Evolutionary conservation across 1,140 invertebrate genomes (phyloP).

Genomic region (Proctacanthus coquilletti): DNA sequence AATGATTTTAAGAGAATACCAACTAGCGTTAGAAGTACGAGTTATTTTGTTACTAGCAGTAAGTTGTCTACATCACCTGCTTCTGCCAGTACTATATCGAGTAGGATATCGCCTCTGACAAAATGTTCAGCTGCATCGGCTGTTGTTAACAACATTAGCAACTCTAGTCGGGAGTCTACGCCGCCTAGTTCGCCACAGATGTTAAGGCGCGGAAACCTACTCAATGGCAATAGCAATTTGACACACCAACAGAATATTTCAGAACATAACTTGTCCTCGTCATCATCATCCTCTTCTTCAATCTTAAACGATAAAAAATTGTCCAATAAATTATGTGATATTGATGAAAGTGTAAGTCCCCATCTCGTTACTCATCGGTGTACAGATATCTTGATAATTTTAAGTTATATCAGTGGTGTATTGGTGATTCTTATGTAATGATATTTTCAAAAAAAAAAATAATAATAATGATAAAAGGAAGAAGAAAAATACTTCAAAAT

Average conservation of each 20-base stretch:
- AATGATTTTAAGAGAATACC: constrained; percentile 2
- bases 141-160: background rate
- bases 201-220: background rate
- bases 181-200: background rate
- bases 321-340: constrained; percentile 3
- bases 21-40: background rate
- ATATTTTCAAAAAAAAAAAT: too few relatives aligned
- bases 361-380: too few relatives aligned
- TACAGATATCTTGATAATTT: too few relatives aligned
- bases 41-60: background rate
- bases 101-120: too few relatives aligned
- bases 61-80: background rate
- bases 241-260: constrained; percentile 2
- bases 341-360: constrained; percentile 6
- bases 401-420: too few relatives aligned
- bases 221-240: background rate
- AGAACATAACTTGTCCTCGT: too few relatives aligned
- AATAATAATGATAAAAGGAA: too few relatives aligned
- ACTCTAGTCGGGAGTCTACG: background rate
- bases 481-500: too few relatives aligned
- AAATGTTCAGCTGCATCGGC: background rate
- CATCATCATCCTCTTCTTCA: too few relatives aligned
- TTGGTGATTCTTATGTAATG: too few relatives aligned
- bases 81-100: too few relatives aligned
- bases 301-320: too few relatives aligned